Evolutionary conservation across 92 coral and sea anemone species (phyloP).

Genomic region (Epizoanthus illoricatus): DNA sequence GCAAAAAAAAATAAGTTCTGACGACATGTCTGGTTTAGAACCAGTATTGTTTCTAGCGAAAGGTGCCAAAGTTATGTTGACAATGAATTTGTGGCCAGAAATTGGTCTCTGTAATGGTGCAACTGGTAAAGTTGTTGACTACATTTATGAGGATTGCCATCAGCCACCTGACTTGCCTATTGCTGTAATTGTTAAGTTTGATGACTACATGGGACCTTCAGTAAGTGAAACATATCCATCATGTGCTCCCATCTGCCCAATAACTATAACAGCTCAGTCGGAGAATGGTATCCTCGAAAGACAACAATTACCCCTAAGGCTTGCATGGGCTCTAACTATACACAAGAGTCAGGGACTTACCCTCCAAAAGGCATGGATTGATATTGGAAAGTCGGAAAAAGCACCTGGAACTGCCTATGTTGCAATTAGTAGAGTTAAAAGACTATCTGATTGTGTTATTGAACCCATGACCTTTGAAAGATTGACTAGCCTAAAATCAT

Average conservation of each 20-base stretch:
- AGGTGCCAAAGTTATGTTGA: too few relatives aligned
- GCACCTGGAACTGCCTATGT: slow-evolving; percentile 23
- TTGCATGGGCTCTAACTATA: slow-evolving; percentile 25
- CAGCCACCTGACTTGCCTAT: slow-evolving; percentile 35
- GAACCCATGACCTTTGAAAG: slow-evolving; percentile 44
- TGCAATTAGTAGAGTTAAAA: slow-evolving; percentile 19
- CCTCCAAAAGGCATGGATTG: slow-evolving; percentile 18
- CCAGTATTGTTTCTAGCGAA: too few relatives aligned
- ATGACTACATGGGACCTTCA: slow-evolving; percentile 36
- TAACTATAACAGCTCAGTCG: slow-evolving; percentile 28
- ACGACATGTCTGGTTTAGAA: too few relatives aligned
- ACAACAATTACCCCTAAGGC: slow-evolving; percentile 22
- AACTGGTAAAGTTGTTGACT: neutral
- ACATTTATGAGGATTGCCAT: slow-evolving; percentile 21
- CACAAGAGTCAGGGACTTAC: slow-evolving; percentile 22
- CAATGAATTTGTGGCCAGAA: neutral
- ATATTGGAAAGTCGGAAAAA: slow-evolving; percentile 11
- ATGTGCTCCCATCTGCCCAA: slow-evolving; percentile 21
- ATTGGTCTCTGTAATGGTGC: slow-evolving; percentile 1
- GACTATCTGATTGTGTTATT: slow-evolving; percentile 10
- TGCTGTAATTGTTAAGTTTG: slow-evolving; percentile 32
- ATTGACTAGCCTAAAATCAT: slow-evolving; percentile 28
- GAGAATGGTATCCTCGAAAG: slow-evolving; percentile 24
- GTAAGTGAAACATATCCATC: slow-evolving; percentile 9
- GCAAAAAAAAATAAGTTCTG: too few relatives aligned